Percentiles rank a stretch among this genome's conserved stretches.
phyloP scores from a whole-genome alignment of 2,797 vertebrate species.

The Pangasius macronema region DNA sequence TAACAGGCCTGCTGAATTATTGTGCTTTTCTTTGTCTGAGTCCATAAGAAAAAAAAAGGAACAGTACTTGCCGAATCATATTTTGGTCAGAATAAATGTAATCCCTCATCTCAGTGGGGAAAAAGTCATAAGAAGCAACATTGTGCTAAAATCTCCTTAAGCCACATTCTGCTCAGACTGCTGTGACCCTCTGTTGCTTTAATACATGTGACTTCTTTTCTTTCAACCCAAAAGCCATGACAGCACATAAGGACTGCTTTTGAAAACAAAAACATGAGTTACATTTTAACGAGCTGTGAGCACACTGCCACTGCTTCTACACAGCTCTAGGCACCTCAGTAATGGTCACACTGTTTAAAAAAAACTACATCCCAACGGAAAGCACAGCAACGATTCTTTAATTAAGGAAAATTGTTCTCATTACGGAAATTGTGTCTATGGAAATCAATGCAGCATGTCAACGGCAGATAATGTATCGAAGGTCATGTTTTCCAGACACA shows the following conservation, averaged over 20 bases:
- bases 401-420: slow-evolving; percentile 14
- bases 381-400: background rate
- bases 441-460: background rate
- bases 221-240: slow-evolving; percentile 27
- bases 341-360: background rate
- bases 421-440: background rate
- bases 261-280: slow-evolving; percentile 2
- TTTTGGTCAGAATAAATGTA: background rate
- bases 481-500: slow-evolving; percentile 9
- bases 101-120: background rate
- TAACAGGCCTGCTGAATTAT: background rate
- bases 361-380: background rate
- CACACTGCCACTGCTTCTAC: background rate
- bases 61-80: background rate
- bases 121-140: background rate
- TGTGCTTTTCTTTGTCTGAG: background rate
- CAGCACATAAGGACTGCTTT: slow-evolving; percentile 6
- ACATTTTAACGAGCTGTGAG: slow-evolving; percentile 20
- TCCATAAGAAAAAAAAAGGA: background rate
- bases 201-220: slow-evolving; percentile 20
- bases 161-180: background rate
- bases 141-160: background rate
- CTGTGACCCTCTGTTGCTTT: slow-evolving; percentile 15
- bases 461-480: background rate
- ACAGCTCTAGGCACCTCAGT: background rate